phyloP scores from a whole-genome alignment of 2,113 vertebrate species.

The Pleuronectes platessa region DNA sequence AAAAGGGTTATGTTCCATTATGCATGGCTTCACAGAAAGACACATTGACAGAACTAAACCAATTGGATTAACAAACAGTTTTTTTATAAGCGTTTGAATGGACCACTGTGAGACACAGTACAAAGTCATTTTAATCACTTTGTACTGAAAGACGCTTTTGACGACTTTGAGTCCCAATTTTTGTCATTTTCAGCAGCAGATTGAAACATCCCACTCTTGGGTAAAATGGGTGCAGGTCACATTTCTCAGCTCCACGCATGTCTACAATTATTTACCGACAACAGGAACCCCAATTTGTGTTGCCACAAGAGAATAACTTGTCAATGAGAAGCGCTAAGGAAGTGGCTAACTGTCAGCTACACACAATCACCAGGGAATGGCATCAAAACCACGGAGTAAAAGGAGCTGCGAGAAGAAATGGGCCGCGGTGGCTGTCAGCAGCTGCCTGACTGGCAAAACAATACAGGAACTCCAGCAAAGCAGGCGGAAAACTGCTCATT shows the following conservation, averaged over 20 bases:
- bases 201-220: constrained; percentile 20
- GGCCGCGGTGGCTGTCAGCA: constrained; percentile 23
- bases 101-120: constrained; percentile 21
- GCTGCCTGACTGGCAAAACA: constrained; percentile 53
- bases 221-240: constrained; percentile 27
- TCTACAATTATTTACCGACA: constrained; percentile 43
- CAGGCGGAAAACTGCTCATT: constrained; percentile 31
- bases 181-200: constrained; percentile 27
- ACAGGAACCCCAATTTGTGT: constrained; percentile 18
- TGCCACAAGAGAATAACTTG: constrained; percentile 42
- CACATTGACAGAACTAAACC: constrained; percentile 40
- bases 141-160: constrained; percentile 7
- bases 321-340: constrained; percentile 43
- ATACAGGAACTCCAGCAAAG: constrained; percentile 25
- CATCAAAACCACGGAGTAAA: constrained; percentile 15
- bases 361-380: constrained; percentile 9
- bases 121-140: constrained; percentile 47
- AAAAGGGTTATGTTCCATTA: constrained; percentile 35
- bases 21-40: constrained; percentile 43
- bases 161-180: constrained; percentile 31
- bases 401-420: constrained; percentile 4
- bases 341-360: constrained; percentile 19
- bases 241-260: constrained; percentile 21
- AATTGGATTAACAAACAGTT: constrained; percentile 34
- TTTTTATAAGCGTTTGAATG: constrained; percentile 33